These are phyloP conservation scores for Silurus asotus DNA, from an alignment of 2,113 vertebrate species.

Conservation along the genomic window DNA sequence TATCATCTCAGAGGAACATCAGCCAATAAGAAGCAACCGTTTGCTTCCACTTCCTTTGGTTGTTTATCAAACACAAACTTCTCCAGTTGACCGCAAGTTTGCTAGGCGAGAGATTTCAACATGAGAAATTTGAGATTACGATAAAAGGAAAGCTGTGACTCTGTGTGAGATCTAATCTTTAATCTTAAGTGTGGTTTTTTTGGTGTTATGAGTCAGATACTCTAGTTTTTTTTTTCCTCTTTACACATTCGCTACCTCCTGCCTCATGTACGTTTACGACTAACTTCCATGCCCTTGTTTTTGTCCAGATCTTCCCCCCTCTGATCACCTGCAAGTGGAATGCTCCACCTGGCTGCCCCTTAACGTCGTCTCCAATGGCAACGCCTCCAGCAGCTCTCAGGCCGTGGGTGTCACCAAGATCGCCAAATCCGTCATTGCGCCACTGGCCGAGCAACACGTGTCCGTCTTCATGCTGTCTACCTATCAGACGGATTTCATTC, in stretches of 20 bases:
- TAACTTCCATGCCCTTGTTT: background rate
- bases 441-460: slow-evolving; percentile 91
- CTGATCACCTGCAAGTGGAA: slow-evolving; percentile 88
- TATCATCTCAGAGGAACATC: background rate
- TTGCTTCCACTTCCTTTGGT: background rate
- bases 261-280: background rate
- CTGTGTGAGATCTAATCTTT: background rate
- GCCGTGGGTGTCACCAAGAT: slow-evolving; percentile 95
- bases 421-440: slow-evolving; percentile 90
- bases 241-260: background rate
- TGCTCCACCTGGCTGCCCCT: slow-evolving; percentile 91
- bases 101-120: background rate
- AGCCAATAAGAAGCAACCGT: background rate
- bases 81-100: background rate
- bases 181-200: background rate
- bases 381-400: slow-evolving; percentile 78
- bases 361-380: slow-evolving; percentile 88
- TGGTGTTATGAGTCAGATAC: background rate
- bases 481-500: slow-evolving; percentile 91
- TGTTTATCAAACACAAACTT: background rate
- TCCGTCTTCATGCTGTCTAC: slow-evolving; percentile 96
- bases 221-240: background rate
- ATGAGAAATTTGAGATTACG: background rate
- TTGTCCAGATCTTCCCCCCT: slow-evolving; percentile 81
- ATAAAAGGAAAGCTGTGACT: background rate